These are phyloP conservation scores for Lepidurus apus DNA, from an alignment of 1,140 invertebrate genomes.

Conservation along the genomic window DNA sequence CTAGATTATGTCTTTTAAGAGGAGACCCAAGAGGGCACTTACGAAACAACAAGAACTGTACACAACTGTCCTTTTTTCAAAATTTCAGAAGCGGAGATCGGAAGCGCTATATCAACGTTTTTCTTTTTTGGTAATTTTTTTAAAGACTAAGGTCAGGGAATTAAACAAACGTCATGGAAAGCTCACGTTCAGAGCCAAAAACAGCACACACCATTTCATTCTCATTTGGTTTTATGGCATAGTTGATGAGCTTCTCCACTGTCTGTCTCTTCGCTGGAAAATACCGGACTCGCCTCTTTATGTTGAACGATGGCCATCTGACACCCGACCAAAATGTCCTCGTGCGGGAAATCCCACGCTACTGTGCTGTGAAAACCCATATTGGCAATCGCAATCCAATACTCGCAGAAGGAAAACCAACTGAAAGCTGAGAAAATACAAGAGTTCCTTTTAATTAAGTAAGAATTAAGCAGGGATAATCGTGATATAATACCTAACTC, in stretches of 20 bases:
- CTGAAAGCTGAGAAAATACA: constrained; percentile 69
- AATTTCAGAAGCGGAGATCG: neutral
- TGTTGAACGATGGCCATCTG: constrained; percentile 7
- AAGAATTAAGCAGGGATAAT: constrained; percentile 12
- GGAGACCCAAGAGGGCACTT: neutral
- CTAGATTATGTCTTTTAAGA: neutral
- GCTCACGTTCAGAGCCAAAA: neutral
- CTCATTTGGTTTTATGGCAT: neutral
- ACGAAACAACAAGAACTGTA: constrained; percentile 7
- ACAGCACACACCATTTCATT: neutral
- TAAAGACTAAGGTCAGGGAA: neutral
- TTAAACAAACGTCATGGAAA: neutral
- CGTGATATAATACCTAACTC: constrained; percentile 63
- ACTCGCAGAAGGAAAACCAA: constrained; percentile 88
- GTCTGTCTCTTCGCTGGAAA: neutral
- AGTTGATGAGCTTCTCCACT: neutral
- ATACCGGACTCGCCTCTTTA: neutral
- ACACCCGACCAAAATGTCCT: constrained; percentile 62
- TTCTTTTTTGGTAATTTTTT: neutral
- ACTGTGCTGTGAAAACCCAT: constrained; percentile 87
- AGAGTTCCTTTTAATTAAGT: constrained; percentile 17
- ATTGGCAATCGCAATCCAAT: constrained; percentile 80
- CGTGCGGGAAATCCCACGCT: constrained; percentile 74
- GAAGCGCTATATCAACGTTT: neutral
- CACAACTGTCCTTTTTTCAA: neutral